Evolutionary conservation across 35 echinoderm and acorn worm species (phyloP).

Genomic region (Diadema setosum): DNA sequence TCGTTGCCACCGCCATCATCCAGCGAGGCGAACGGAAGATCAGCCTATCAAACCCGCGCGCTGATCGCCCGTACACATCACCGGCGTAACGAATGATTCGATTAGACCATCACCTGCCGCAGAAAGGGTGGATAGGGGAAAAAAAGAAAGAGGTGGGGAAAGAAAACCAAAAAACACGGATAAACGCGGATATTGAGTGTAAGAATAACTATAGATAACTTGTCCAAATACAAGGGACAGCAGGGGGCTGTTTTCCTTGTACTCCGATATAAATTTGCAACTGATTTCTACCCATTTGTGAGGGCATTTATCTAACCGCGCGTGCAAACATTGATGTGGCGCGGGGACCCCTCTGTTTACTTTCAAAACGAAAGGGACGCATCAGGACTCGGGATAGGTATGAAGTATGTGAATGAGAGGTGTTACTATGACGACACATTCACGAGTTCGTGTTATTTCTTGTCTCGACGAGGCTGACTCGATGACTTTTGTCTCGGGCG

Average conservation of each 20-base stretch:
- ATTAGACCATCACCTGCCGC: background rate
- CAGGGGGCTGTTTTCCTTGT: constrained; percentile 15
- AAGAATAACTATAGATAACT: constrained; percentile 34
- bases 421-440: background rate
- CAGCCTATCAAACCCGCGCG: background rate
- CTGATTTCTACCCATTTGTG: constrained; percentile 1
- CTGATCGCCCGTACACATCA: background rate
- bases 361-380: background rate
- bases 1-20: background rate
- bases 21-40: background rate
- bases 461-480: no score
- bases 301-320: constrained; percentile 7
- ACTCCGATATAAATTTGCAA: constrained; percentile 30
- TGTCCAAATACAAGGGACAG: background rate
- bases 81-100: background rate
- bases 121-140: background rate
- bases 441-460: no score
- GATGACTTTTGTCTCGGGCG: no score
- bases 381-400: background rate
- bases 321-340: constrained; percentile 12
- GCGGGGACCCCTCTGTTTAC: background rate
- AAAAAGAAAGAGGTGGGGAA: background rate
- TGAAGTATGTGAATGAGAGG: background rate
- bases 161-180: background rate
- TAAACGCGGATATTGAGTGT: constrained; percentile 15